Conservation (phyloP, 2,888 invertebrate species). For the Metopia argyrocephala region DNA sequence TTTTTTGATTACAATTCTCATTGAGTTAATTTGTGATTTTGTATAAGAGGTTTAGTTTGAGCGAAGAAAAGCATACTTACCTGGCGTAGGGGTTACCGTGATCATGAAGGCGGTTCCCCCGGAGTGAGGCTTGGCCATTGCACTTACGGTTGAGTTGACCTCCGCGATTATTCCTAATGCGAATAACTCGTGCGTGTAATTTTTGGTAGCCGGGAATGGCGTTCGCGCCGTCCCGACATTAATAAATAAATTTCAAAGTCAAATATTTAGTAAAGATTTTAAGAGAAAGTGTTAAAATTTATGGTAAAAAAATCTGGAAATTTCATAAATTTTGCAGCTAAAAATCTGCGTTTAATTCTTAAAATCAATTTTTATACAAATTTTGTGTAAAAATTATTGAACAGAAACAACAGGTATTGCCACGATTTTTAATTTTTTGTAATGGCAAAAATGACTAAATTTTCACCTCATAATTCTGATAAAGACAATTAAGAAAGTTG, state of each 20-base stretch:
- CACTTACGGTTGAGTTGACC: conserved; percentile 82
- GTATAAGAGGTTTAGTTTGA: conserved; percentile 1
- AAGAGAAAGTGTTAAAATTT: too few species aligned
- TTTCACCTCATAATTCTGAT: too few species aligned
- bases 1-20: conserved; percentile 4
- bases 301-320: too few species aligned
- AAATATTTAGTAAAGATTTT: background rate
- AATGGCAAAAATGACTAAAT: too few species aligned
- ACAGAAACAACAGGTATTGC: too few species aligned
- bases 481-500: too few species aligned
- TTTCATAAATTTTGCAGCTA: too few species aligned
- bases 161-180: conserved; percentile 87
- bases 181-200: conserved; percentile 85
- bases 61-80: conserved; percentile 68
- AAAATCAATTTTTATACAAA: too few species aligned
- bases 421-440: too few species aligned
- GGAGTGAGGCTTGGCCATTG: conserved; percentile 71
- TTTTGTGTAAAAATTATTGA: too few species aligned
- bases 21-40: background rate
- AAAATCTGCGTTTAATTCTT: too few species aligned
- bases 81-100: conserved; percentile 72
- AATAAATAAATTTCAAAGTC: conserved; percentile 65
- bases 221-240: conserved; percentile 81
- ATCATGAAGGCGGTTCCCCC: conserved; percentile 71
- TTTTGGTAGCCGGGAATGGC: conserved; percentile 84